Conservation (phyloP, 2,113 vertebrate genomes). For the Dipodomys stephensi region DNA sequence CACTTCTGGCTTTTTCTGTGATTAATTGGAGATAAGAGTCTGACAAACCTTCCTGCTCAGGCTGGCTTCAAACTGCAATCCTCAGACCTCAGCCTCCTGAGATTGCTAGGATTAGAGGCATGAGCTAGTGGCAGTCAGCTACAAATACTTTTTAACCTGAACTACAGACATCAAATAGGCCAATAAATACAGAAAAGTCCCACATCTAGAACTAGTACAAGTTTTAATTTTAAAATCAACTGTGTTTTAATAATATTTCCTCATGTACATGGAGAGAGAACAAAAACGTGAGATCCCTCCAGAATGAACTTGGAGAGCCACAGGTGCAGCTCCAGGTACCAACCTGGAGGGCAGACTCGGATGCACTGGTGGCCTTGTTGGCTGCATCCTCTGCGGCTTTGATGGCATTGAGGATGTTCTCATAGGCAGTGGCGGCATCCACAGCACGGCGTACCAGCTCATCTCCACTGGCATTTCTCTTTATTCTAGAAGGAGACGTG, state of each 20-base stretch:
- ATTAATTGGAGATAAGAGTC: too few species aligned
- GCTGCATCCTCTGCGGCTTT: conserved; percentile 93
- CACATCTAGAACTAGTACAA: not conserved
- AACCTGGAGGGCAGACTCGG: conserved; percentile 92
- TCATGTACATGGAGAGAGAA: not conserved
- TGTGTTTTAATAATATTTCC: not conserved
- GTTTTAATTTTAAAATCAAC: not conserved
- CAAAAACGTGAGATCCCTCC: not conserved
- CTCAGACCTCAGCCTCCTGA: too few species aligned
- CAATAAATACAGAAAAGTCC: not conserved
- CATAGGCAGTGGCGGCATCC: conserved; percentile 93
- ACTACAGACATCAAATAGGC: not conserved
- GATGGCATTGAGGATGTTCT: conserved; percentile 93
- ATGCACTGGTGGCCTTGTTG: conserved; percentile 90
- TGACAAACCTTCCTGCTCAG: too few species aligned
- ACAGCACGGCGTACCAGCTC: conserved; percentile 91
- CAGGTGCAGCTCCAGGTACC: conserved; percentile 13
- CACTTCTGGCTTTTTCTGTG: too few species aligned
- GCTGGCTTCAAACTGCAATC: too few species aligned
- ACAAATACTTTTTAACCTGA: not conserved
- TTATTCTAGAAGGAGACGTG: conserved; percentile 81
- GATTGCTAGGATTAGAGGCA: too few species aligned
- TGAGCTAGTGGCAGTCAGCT: not conserved
- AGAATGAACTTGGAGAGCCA: not conserved
- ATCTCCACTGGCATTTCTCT: conserved; percentile 89